Percentiles rank a stretch among this genome's conserved stretches.
Conservation (phyloP, 2,888 invertebrate species). For the Polietes domitor region DNA sequence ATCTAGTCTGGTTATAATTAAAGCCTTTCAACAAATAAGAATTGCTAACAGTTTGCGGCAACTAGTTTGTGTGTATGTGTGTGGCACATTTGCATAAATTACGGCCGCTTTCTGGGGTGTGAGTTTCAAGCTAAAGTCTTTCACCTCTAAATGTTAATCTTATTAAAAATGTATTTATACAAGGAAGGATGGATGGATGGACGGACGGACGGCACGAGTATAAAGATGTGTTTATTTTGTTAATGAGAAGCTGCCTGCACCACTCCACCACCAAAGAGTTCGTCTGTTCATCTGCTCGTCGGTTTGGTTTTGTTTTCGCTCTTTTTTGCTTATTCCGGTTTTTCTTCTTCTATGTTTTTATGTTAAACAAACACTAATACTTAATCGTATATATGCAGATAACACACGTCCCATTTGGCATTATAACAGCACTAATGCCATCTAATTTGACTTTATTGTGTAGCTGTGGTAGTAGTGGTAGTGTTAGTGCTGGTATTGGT, state of each 20-base stretch:
- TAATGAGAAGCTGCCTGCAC: constrained; percentile 58
- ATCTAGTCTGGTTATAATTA: too few relatives aligned
- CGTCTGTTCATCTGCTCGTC: background rate
- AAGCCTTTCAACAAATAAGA: too few relatives aligned
- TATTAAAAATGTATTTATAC: constrained; percentile 15
- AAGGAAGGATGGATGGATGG: background rate
- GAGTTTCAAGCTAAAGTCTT: constrained; percentile 12
- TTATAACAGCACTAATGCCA: constrained; percentile 59
- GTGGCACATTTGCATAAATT: background rate
- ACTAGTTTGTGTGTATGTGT: too few relatives aligned
- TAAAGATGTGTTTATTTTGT: constrained; percentile 49
- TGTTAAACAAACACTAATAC: constrained; percentile 44
- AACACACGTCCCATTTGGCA: constrained; percentile 59
- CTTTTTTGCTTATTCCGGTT: background rate
- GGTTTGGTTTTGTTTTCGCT: background rate
- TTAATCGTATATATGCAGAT: constrained; percentile 49
- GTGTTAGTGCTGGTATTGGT: background rate
- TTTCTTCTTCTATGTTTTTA: background rate
- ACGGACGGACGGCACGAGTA: background rate
- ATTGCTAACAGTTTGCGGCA: too few relatives aligned
- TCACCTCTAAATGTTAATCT: constrained; percentile 31
- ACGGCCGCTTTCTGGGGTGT: background rate
- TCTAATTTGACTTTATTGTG: constrained; percentile 61
- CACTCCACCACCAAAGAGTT: background rate
- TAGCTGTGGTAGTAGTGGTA: constrained; percentile 8